Base-by-base conservation (phyloP, 1,140 invertebrate genomes). In the Meloidogyne chitwoodi region DNA sequence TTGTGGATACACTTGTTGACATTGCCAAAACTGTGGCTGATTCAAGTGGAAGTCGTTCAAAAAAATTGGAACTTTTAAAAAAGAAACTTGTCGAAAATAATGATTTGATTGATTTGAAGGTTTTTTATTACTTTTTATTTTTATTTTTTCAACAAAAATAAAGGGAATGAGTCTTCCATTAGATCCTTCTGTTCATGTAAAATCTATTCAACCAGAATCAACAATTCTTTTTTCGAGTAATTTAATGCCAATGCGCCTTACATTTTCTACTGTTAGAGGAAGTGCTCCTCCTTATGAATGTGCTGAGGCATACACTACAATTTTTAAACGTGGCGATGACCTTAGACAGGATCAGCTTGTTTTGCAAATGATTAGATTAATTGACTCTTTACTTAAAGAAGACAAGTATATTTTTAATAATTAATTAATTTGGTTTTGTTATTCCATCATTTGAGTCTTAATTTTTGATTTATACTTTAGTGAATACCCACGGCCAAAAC, bases 291-390 rank as follows among this genome's bases (percentile, higher is more conserved):
- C 81, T 24, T 80, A 82, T 65, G 79, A 80, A 74, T 81, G 72
- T 64, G 79, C 77, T 8, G 79, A 80, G 48, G 81, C 79, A 19
- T 80, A 80, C 24, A 92, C 94, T 19, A 93, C 94, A 0, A 98
- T 99, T 79, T 99, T 98, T 88, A 99, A 99, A 89, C 91, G 96
- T 85, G 97, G 97, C 0, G 97, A 99, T 89, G 96, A 99, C 89
- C 88, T 99, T n/a, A 68, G 83, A 78, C 85, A 99, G 88, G 97
- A 99, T 89, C 96, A 99, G 88, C 90, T 99, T 0, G 94, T 99
- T 78, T 88, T 99, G 69, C 91, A 92, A 83, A 98, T 98, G 89
- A 98, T 99, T 75, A 94, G 94, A 0, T 89, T 99, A 5, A 99
- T 99, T 95, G 97, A 99, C 88, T 89, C 88, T 88, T 88, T 99